A percentile compares a stretch with the other conserved stretches of the same genome.
These are phyloP conservation scores for Asobara japonica DNA, from an alignment of 1,140 invertebrate species.

Conservation along the genomic window DNA sequence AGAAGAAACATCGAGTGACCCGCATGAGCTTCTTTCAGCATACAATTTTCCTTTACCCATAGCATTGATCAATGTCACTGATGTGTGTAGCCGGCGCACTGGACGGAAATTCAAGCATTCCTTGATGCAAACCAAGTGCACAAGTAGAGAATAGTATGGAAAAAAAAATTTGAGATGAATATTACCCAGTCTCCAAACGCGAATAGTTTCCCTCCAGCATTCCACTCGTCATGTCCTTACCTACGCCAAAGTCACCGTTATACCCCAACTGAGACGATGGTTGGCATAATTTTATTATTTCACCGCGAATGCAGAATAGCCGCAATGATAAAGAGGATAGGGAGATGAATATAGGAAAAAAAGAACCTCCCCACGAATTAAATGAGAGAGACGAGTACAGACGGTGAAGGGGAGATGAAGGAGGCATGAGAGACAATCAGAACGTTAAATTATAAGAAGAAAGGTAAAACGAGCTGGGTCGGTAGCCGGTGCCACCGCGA, in stretches of 20 bases:
- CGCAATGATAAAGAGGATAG: conserved; percentile 27
- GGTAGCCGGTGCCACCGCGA: conserved; percentile 37
- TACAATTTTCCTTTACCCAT: conserved; percentile 54
- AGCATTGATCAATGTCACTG: conserved; percentile 63
- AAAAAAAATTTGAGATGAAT: not conserved
- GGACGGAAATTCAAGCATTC: conserved; percentile 59
- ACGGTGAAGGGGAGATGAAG: not conserved
- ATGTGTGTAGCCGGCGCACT: conserved; percentile 34
- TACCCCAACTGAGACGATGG: conserved; percentile 27
- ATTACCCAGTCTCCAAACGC: not conserved
- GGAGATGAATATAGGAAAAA: conserved; percentile 25
- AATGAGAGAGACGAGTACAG: conserved; percentile 4
- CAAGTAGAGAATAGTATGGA: conserved; percentile 41
- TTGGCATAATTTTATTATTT: conserved; percentile 55
- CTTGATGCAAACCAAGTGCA: conserved; percentile 33
- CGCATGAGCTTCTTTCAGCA: conserved; percentile 32
- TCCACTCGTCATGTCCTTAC: not conserved
- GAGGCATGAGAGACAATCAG: not conserved
- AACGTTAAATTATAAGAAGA: conserved; percentile 20
- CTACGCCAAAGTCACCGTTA: conserved; percentile 12
- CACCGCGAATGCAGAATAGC: conserved; percentile 43
- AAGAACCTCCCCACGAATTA: conserved; percentile 18
- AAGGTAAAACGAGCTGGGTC: conserved; percentile 39
- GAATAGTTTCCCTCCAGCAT: not conserved
- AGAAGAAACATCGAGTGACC: not conserved